A percentile compares a stretch with the other conserved stretches of the same genome.
These are phyloP conservation scores for Adelphocoris suturalis DNA, from an alignment of 2,888 invertebrate genomes.

Conservation along the genomic window DNA sequence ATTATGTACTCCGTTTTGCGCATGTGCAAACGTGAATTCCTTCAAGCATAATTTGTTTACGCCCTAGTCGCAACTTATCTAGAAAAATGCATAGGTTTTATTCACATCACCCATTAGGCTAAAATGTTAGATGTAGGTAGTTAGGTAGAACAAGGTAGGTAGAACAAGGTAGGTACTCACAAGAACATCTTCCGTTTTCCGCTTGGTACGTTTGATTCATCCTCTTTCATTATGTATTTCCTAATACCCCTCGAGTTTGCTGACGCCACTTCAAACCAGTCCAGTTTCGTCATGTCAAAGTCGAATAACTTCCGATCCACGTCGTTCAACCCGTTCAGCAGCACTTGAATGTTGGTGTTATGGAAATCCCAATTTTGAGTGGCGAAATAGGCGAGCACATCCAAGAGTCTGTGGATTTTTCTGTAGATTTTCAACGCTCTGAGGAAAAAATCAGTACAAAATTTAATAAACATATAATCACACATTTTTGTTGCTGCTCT, in stretches of 20 bases:
- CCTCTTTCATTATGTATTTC: constrained; percentile 89
- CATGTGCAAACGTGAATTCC: no score
- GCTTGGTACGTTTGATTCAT: constrained; percentile 85
- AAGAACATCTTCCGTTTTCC: constrained; percentile 80
- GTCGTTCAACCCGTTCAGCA: constrained; percentile 82
- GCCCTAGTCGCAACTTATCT: no score
- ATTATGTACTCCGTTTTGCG: no score
- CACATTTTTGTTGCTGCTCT: no score
- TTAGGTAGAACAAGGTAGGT: no score
- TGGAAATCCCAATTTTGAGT: constrained; percentile 87
- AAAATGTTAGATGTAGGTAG: no score
- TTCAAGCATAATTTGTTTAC: no score
- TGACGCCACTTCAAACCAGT: constrained; percentile 81
- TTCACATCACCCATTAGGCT: no score
- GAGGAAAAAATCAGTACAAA: neutral
- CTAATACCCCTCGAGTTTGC: constrained; percentile 85
- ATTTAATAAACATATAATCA: no score
- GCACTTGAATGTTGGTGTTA: constrained; percentile 82
- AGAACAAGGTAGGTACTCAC: constrained; percentile 58
- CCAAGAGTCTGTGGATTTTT: constrained; percentile 87
- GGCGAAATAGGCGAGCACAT: constrained; percentile 89
- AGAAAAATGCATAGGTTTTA: no score
- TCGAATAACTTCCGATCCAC: constrained; percentile 84
- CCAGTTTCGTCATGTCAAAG: constrained; percentile 85
- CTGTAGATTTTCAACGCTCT: constrained; percentile 88